phyloP scores from a whole-genome alignment of 2,113 vertebrate species.

The Sclerurus mexicanus region DNA sequence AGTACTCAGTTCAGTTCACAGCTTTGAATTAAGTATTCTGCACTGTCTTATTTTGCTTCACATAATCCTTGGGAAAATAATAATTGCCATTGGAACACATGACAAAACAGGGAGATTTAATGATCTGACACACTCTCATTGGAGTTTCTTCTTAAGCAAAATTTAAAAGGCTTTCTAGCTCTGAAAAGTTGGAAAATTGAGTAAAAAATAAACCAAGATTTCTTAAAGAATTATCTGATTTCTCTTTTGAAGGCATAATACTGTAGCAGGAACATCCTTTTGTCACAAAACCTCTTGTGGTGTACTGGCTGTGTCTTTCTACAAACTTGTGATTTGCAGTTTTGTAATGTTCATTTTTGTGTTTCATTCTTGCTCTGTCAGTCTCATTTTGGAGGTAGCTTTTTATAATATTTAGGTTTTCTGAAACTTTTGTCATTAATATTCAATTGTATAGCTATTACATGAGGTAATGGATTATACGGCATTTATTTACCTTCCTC shows the following conservation, averaged over 20 bases:
- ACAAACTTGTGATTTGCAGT: not conserved
- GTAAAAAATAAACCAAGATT: not conserved
- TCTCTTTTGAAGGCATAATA: not conserved
- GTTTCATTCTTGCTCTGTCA: not conserved
- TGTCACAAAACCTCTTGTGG: not conserved
- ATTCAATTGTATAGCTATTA: constrained; percentile 27
- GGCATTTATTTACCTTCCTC: constrained; percentile 22
- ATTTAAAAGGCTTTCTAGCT: not conserved
- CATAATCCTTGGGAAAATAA: not conserved
- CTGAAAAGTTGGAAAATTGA: not conserved
- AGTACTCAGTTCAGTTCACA: not conserved
- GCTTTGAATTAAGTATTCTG: not conserved
- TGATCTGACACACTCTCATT: not conserved
- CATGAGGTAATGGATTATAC: not conserved
- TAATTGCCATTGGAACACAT: not conserved
- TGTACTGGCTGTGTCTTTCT: not conserved
- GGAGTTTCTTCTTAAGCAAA: not conserved
- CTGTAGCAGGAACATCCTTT: not conserved
- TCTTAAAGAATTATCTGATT: not conserved
- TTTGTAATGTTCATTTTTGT: not conserved
- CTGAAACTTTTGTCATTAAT: constrained; percentile 10
- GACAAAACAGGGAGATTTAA: not conserved
- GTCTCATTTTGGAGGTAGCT: not conserved
- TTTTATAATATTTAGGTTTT: constrained; percentile 33
- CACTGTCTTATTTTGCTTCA: not conserved